A percentile compares a stretch with the other conserved stretches of the same genome.
Evolutionary conservation across 2,797 vertebrate genomes (phyloP).

Genomic region (Alca torda): DNA sequence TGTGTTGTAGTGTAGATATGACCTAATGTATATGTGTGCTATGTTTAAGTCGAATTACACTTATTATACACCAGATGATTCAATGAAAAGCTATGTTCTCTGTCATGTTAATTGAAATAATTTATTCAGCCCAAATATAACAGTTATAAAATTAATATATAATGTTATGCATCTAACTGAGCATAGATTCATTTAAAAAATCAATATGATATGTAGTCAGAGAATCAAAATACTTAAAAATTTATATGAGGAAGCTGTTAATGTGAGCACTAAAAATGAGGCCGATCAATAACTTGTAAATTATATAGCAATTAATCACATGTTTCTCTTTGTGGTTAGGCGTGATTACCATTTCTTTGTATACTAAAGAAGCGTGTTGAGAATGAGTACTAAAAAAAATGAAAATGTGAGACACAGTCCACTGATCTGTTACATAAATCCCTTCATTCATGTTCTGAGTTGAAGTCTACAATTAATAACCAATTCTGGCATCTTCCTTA

Average conservation of each 20-base stretch:
- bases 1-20: neutral
- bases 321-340: neutral
- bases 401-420: neutral
- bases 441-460: neutral
- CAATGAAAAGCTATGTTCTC: neutral
- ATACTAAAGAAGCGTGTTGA: neutral
- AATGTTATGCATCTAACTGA: neutral
- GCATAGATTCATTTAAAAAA: neutral
- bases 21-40: neutral
- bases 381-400: neutral
- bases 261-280: neutral
- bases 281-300: slow-evolving; percentile 28
- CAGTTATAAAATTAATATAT: neutral
- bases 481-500: neutral
- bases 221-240: slow-evolving; percentile 38
- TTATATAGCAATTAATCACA: slow-evolving; percentile 42
- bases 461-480: slow-evolving; percentile 39
- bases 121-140: neutral
- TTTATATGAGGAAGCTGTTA: slow-evolving; percentile 6
- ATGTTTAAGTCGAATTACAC: neutral
- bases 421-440: slow-evolving; percentile 29
- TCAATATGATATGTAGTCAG: neutral
- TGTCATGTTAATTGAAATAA: neutral
- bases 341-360: neutral
- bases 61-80: neutral